Evolutionary conservation across 1,140 invertebrate genomes (phyloP), one percentile per base, ranked within the genome.

Genomic region (Episyrphus balteatus): DNA sequence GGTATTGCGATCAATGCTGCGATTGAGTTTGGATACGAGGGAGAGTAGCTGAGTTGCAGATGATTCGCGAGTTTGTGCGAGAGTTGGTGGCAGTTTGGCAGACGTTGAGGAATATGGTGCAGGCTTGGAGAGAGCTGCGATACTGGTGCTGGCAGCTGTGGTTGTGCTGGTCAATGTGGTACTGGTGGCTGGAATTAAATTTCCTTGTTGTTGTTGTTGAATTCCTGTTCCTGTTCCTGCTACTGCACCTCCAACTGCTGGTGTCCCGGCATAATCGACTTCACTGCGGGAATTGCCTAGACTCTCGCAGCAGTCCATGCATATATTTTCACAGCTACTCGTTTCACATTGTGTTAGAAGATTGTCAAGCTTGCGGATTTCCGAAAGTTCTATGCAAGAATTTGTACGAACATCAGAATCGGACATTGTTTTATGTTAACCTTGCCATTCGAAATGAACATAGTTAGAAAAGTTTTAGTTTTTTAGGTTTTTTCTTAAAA

Each of bases 291-390:
- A 13, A 31, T 34, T 46, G 14, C 46, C 40, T 12, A 48, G 13
- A 5, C 26, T 41, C n/a, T 38, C 46, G 33, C 49, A 42, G 31
- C 44, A 42, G 32, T 50, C 38, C 12, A 46, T 33, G 44, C 44
- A 50, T 30, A 50, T 46, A 46, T 50, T 50, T 41, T 50, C 49
- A 46, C 44, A 50, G 39, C 49, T 50, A 18, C 39, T 50, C n/a
- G 49, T 34, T 36, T 63, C 59, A 42, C 61, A 63, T 50, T 63
- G 61, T 44, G 52, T 55, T 26, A 63, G 51, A 44, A 63, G 55
- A 48, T 55, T 59, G 48, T 63, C 59, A 41, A 61, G 45, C 51
- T 61, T 63, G 31, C 61, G 54, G 32, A 63, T 61, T 51, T 63
- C 61, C 32, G 54, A 57, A 14, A 63, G 36, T 43, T 63, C 61